phyloP scores from a whole-genome alignment of 2,797 vertebrate genomes.

The Danio choprae region DNA sequence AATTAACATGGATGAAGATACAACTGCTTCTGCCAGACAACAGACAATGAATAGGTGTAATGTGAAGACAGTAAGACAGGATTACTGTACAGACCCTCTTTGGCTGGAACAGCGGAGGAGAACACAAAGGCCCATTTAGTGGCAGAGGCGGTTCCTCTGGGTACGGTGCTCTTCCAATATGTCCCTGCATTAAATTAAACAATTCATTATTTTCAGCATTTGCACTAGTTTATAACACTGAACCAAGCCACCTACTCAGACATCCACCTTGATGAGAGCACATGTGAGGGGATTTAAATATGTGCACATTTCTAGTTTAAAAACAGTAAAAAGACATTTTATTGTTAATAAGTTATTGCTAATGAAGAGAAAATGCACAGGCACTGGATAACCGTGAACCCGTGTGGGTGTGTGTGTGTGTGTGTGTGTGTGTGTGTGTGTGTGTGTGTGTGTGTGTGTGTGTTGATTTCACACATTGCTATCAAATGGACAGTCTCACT shows the following conservation, averaged over 20 bases:
- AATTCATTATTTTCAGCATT: not conserved
- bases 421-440: no score
- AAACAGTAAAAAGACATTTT: no score
- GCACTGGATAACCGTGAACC: no score
- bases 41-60: not conserved
- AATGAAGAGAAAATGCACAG: no score
- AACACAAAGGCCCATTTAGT: conserved; percentile 93
- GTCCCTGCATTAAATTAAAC: conserved; percentile 79
- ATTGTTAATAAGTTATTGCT: no score
- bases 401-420: no score
- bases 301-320: no score
- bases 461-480: no score
- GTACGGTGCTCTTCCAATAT: conserved; percentile 91
- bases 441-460: no score
- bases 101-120: conserved; percentile 83
- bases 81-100: conserved; percentile 43
- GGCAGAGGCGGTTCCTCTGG: conserved; percentile 91
- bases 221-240: not conserved
- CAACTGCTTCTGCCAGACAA: not conserved
- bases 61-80: not conserved
- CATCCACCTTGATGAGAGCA: no score
- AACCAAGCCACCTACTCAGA: not conserved
- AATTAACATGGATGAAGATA: not conserved
- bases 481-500: no score
- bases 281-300: no score